Evolutionary conservation across 1,140 invertebrate species (phyloP).

Genomic region (Nylanderia fulva): DNA sequence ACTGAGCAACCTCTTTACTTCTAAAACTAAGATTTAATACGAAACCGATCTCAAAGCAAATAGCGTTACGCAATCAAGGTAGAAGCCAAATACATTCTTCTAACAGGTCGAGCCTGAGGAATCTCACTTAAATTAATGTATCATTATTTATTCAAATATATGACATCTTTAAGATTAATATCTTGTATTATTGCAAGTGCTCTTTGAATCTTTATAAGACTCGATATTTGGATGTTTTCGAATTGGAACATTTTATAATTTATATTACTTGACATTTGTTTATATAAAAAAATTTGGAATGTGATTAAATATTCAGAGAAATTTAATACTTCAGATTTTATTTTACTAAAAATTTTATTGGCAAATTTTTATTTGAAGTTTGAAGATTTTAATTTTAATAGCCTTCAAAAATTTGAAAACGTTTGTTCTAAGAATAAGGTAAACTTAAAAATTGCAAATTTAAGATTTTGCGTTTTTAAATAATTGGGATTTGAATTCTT

Average conservation of each 20-base stretch:
- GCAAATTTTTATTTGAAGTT: not conserved
- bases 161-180: constrained; percentile 30
- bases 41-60: constrained; percentile 86
- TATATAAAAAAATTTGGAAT: not conserved
- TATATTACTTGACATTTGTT: not conserved
- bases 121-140: not conserved
- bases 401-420: not conserved
- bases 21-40: constrained; percentile 85
- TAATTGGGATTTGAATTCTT: not conserved
- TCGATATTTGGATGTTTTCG: not conserved
- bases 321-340: not conserved
- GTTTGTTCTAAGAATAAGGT: no score
- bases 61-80: constrained; percentile 86
- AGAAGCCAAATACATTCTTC: constrained; percentile 86
- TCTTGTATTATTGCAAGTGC: not conserved
- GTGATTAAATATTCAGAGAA: not conserved
- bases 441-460: not conserved
- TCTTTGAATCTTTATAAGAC: not conserved
- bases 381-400: not conserved
- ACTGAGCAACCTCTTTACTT: constrained; percentile 85
- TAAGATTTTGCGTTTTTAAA: not conserved
- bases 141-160: not conserved
- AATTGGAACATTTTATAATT: not conserved
- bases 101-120: constrained; percentile 81
- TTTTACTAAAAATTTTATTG: not conserved